phyloP scores from a whole-genome alignment of 2,888 invertebrate genomes.

The Hoplodrina ambigua region DNA sequence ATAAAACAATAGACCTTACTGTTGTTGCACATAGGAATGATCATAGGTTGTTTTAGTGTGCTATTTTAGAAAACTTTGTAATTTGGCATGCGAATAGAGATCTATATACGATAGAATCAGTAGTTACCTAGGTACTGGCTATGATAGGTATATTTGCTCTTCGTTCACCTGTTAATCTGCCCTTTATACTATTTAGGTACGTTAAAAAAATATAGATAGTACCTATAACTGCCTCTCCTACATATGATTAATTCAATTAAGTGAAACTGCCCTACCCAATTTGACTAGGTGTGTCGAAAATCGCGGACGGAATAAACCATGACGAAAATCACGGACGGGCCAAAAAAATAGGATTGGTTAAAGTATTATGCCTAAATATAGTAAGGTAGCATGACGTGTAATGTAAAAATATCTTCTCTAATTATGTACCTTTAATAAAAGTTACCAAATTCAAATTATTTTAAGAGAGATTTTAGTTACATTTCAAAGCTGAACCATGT shows the following conservation, averaged over 20 bases:
- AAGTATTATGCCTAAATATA: background rate
- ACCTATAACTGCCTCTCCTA: too few species aligned
- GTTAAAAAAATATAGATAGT: background rate
- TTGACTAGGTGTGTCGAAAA: constrained; percentile 27
- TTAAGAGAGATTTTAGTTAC: too few species aligned
- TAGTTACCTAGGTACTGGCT: background rate
- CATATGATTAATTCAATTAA: constrained; percentile 1
- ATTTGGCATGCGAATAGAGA: constrained; percentile 1
- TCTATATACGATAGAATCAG: background rate
- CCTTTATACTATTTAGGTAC: background rate
- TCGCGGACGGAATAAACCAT: background rate
- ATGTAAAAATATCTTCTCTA: background rate
- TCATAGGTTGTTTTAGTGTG: too few species aligned
- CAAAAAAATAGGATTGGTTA: background rate
- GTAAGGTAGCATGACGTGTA: background rate
- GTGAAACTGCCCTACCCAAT: background rate
- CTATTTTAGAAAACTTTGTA: background rate
- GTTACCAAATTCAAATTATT: too few species aligned
- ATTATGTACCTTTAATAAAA: too few species aligned
- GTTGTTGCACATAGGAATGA: too few species aligned
- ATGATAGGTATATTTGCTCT: too few species aligned
- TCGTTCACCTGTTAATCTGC: background rate
- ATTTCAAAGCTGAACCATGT: too few species aligned
- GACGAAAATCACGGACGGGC: constrained; percentile 1
- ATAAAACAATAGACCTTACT: too few species aligned